Evolutionary conservation across 2,797 vertebrate genomes (phyloP), one percentile per base, ranked within the genome.

Genomic region (Coendou prehensilis): DNA sequence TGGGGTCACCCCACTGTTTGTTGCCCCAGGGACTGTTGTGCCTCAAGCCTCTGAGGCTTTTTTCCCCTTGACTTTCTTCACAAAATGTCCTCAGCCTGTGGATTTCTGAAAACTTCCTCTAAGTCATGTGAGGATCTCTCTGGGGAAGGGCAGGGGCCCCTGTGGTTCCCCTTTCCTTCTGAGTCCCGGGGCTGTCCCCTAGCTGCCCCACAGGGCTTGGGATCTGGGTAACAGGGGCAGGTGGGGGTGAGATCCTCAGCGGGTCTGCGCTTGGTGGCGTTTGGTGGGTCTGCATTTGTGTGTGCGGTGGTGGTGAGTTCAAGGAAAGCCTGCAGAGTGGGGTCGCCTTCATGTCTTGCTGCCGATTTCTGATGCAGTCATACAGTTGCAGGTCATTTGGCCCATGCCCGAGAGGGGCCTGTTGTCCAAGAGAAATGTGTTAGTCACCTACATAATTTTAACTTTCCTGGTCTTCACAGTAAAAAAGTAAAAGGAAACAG

Each of bases 21-120:
- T 69, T 22, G 54, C 73, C 37, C 15, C 7, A 0, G 5, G 20
- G 87, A 37, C 33, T 63, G 52, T 5, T 22, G 18, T 41, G 28
- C 45, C 64, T 54, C 37, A 8, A 14, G 50, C 28, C 85, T 78
- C 76, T 69, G 23, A 17, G 57, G 20, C 37, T 73, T 61, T 67
- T n/a, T n/a, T 22, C 37, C 67, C 33, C 22, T 45, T 88, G 17
- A 41, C 41, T 17, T 9, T 84, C 57, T 69, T 73, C 9, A 18
- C 26, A 17, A 78, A 82, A 37, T 17, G 9, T 61, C 91, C 64
- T 50, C 18, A 41, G 45, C n/a, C 9, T 23, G 69, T 26, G 84
- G 50, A 81, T 93, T 92, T 81, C 85, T 33, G 20, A 83, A 76
- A 18, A 75, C 69, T 95, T 96, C 94, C 97, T 95, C 80, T 67